phyloP scores from a whole-genome alignment of 2,797 vertebrate species.

The Lates japonicus region DNA sequence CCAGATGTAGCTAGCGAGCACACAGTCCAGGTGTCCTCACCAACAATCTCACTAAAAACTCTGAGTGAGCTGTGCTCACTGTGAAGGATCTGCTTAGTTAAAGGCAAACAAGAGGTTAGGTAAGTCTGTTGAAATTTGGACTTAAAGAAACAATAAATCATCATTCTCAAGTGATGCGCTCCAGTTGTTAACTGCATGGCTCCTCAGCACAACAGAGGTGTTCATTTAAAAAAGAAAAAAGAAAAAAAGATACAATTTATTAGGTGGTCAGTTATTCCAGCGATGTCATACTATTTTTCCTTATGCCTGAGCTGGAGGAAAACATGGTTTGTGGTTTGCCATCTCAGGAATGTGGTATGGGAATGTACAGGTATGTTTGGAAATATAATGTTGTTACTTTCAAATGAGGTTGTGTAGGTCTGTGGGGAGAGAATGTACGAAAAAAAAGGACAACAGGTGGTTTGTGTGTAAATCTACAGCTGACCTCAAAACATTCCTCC shows the following conservation, averaged over 20 bases:
- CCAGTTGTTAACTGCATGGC: not conserved
- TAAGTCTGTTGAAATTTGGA: constrained; percentile 22
- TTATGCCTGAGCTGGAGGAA: not conserved
- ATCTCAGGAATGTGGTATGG: constrained; percentile 52
- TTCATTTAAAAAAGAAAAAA: too few relatives aligned
- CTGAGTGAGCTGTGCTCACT: constrained; percentile 62
- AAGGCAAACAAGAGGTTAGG: constrained; percentile 63
- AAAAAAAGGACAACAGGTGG: too few relatives aligned
- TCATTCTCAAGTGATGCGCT: not conserved
- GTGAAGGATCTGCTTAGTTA: constrained; percentile 73
- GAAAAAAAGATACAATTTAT: not conserved
- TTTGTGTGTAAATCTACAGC: too few relatives aligned
- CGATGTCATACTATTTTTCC: not conserved
- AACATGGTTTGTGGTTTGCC: not conserved
- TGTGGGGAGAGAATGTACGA: not conserved
- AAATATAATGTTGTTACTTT: constrained; percentile 6
- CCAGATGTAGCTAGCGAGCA: constrained; percentile 46
- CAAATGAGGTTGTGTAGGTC: too few relatives aligned
- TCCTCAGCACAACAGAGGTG: not conserved
- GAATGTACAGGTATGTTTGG: constrained; percentile 42
- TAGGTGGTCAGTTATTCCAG: constrained; percentile 18
- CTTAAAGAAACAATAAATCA: not conserved
- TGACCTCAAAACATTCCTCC: too few relatives aligned
- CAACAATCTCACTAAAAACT: constrained; percentile 43
- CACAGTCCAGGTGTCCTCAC: constrained; percentile 58